Evolutionary conservation across 2,797 vertebrate species (phyloP), one percentile per base, ranked within the genome.

Genomic region (Smutsia gigantea): DNA sequence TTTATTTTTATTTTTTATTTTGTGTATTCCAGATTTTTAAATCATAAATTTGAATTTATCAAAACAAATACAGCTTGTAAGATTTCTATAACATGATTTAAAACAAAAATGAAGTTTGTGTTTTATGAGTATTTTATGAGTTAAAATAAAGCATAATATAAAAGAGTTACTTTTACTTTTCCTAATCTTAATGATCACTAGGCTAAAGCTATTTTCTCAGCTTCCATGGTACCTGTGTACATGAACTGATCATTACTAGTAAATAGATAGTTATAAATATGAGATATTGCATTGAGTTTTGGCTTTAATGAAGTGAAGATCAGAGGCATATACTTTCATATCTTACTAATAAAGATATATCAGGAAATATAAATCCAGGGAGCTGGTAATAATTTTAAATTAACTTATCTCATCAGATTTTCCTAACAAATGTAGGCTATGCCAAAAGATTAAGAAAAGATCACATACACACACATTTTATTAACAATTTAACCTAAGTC

Each of bases 1-100:
- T 92, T 95, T 77, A 27, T 14, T 75, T 85, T 64, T 39, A 39
- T 42, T 3, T 63, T 95, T 90, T 55, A 75, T 86, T 74, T 46
- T 86, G 13, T 42, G 1, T 23, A 53, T 81, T 75, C 25, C 61
- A 95, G 31, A 75, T 57, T 74, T 94, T 57, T 90, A 92, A 91
- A 31, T n/a, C 4, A 93, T 49, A 88, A 95, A 97, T 97, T 98
- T 98, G 79, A 90, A 75, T 94, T 68, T 46, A 79, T 81, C 37
- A 74, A 31, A 42, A 63, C 31, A 82, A 88, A 89, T 31, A 42
- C 31, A 12, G 51, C 29, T 57, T 75, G 19, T 31, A 87, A 51
- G 8, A 13, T 51, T 85, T 82, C 46, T 6, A 29, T n/a, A 55
- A n/a, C 2, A 75, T 74, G 64, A 57, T 27, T 81, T 69, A 37